Percentiles rank a stretch among this genome's conserved stretches.
Evolutionary conservation across 2,888 invertebrate genomes (phyloP).

Genomic region (Boloria selene): DNA sequence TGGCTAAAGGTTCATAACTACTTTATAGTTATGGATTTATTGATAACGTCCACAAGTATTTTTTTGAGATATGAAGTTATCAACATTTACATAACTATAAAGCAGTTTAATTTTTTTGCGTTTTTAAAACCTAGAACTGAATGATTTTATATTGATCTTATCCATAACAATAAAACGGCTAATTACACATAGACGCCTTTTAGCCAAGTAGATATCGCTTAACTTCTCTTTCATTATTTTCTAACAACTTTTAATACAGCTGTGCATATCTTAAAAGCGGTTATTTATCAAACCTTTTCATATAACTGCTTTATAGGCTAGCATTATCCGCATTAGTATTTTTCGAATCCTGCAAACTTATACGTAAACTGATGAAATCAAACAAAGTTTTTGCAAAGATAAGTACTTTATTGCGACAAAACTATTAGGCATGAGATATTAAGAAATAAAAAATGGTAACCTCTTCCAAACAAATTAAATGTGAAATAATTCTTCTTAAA

Average conservation of each 20-base stretch:
- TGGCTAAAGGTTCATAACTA: constrained; percentile 6
- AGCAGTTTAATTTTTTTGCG: constrained; percentile 1
- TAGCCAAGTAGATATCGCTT: background rate
- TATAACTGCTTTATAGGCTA: constrained; percentile 3
- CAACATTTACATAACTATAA: constrained; percentile 6
- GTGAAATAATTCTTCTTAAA: constrained; percentile 1
- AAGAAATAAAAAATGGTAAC: too few relatives aligned
- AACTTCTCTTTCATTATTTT: constrained; percentile 4
- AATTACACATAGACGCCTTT: background rate
- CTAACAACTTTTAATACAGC: constrained; percentile 1
- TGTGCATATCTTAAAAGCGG: constrained; percentile 6
- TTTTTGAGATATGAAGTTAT: background rate
- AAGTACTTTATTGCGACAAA: constrained; percentile 4
- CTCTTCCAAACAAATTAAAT: too few relatives aligned
- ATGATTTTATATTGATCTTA: constrained; percentile 3
- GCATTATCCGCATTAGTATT: constrained; percentile 1
- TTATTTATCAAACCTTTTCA: background rate
- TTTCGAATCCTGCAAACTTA: constrained; percentile 1
- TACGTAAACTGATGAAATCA: constrained; percentile 1
- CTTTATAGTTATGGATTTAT: constrained; percentile 2
- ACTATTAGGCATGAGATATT: background rate
- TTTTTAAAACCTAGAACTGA: constrained; percentile 1
- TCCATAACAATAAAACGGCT: constrained; percentile 3
- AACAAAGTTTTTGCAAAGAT: constrained; percentile 1
- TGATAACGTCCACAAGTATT: constrained; percentile 1